Evolutionary conservation across 2,888 invertebrate species (phyloP), one percentile per base, ranked within the genome.

Genomic region (Nomada hirtipes): DNA sequence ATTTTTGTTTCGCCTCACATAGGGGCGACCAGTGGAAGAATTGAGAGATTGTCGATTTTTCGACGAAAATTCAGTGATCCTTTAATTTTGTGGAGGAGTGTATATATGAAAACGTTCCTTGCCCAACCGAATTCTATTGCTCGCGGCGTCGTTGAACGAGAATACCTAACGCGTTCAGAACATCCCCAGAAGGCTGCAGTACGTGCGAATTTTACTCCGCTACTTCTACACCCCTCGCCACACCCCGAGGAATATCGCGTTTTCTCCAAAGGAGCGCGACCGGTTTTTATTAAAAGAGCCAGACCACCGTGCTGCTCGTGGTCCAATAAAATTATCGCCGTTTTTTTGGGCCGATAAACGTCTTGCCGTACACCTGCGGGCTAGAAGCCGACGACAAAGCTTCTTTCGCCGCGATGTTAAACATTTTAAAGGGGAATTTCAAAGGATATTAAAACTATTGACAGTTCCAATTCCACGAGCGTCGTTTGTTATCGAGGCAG

Each of bases 181-280:
- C 29, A 44, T 61, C 52, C 15, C 26, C 47, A 11, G 55, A 29
- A 73, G 64, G 44, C 55, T 64, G 44, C 29, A 20, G 64, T 47
- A 73, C 64, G 72, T 55, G 47, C 47, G 73, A 73, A 64, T 73
- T 73, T 73, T 64, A 64, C 57, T 73, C 73, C 65, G 57, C 47
- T 73, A 65, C 55, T 44, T 26, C 23, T 55, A 0, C 9, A 11
- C 4, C 23, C 18, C 18, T 1, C 67, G 15, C 53, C 11, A 2
- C 55, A 26, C 55, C 44, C 42, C 50, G 20, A 47, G 55, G 65
- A 57, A 73, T 73, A 64, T 73, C 72, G 64, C 64, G 64, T 73
- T 73, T 29, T 29, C 73, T 64, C 55, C 44, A 47, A 73, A 72
- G 44, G 63, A 53, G 53, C 44, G 29, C 53, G 44, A 44, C 64